Evolutionary conservation across 2,888 invertebrate species (phyloP), one percentile per base, ranked within the genome.

Genomic region (Leucoptera coffeella): DNA sequence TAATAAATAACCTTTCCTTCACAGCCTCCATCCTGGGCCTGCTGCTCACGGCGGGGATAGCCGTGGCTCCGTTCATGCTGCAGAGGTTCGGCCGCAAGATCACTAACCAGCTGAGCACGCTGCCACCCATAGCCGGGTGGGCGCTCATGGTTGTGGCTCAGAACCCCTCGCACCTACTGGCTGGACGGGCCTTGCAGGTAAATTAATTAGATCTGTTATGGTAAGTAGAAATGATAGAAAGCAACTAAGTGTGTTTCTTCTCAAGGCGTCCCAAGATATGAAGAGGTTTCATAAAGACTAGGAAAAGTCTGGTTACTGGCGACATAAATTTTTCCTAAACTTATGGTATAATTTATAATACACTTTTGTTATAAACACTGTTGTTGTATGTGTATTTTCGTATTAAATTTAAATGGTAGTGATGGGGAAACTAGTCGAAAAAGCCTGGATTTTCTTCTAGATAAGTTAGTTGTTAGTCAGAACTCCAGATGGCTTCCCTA

Each of bases 11-110:
- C n/a, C n/a, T n/a, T n/a, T n/a, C n/a, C n/a, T n/a, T n/a, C n/a
- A n/a, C 65, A 71, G 78, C 80, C 0, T 76, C 77, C 2, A 59
- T 77, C 40, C 64, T 76, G 11, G 74, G 77, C 1, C 42, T 80
- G 25, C 74, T 77, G 0, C 64, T 79, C 45, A 73, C 75, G 22
- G 39, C 60, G 2, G 78, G 78, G 2, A 76, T 77, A 29, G 39
- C 73, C 11, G 46, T 72, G 8, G 73, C 75, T 0, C 76, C 78
- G 0, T 43, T 72, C 31, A 36, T 71, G 20, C 61, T 77, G 38
- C 75, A 78, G 38, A 56, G 54, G 25, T 43, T 74, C 3, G 80
- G 80, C 1, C 50, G 80, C 9, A 69, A 65, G 38, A 46, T 56
- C n/a, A 71, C 74, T 17, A 73, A 76, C 41, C 57, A 75, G 35